A percentile compares a stretch with the other conserved stretches of the same genome.
Evolutionary conservation across 2,888 invertebrate species (phyloP).

Genomic region (Parnassius mnemosyne): DNA sequence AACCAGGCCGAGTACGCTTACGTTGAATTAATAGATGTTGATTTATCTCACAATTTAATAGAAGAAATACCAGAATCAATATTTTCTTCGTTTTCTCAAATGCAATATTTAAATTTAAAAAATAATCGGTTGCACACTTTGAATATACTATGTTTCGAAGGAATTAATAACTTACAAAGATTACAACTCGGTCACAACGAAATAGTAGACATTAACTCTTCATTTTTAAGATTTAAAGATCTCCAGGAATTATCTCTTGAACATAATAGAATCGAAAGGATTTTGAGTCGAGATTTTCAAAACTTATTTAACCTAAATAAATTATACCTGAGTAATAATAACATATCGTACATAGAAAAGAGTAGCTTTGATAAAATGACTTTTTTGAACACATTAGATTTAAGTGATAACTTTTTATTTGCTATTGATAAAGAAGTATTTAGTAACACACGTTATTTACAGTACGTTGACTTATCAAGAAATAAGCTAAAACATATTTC

Average conservation of each 20-base stretch:
- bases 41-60: slow-evolving; percentile 54
- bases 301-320: slow-evolving; percentile 34
- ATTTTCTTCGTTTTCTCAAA: slow-evolving; percentile 1
- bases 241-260: slow-evolving; percentile 47
- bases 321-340: slow-evolving; percentile 49
- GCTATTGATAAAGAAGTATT: slow-evolving; percentile 42
- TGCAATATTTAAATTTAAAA: slow-evolving; percentile 15
- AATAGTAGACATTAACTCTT: slow-evolving; percentile 47
- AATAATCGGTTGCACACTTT: slow-evolving; percentile 11
- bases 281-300: slow-evolving; percentile 45
- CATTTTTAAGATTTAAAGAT: slow-evolving; percentile 39
- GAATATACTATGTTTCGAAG: slow-evolving; percentile 37
- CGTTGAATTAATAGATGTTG: slow-evolving; percentile 40
- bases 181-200: slow-evolving; percentile 57
- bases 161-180: slow-evolving; percentile 39
- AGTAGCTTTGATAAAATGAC: slow-evolving; percentile 40
- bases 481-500: slow-evolving; percentile 51
- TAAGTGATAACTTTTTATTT: slow-evolving; percentile 48
- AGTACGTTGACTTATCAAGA: slow-evolving; percentile 44
- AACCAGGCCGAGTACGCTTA: slow-evolving; percentile 31
- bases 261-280: slow-evolving; percentile 43
- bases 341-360: slow-evolving; percentile 41
- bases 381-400: slow-evolving; percentile 39
- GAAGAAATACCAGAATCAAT: slow-evolving; percentile 41
- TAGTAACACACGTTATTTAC: slow-evolving; percentile 34